Conservation (phyloP, 2,797 vertebrate species). For the Phataginus tricuspis region DNA sequence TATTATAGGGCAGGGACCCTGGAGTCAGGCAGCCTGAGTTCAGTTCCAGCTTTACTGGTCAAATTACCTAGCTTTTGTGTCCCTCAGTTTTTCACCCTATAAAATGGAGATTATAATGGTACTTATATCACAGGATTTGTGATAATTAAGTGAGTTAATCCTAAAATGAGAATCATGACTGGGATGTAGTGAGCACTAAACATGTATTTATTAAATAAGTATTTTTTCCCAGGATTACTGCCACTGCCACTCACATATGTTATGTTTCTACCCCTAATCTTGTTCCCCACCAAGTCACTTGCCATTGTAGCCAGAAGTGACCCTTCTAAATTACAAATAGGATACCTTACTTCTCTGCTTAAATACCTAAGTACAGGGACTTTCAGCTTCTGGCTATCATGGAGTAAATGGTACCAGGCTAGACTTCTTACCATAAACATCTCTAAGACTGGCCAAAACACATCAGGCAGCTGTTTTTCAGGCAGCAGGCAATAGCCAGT, state of each 20-base stretch:
- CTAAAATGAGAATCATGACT: not conserved
- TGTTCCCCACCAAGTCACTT: not conserved
- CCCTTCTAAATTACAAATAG: not conserved
- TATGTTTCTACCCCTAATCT: not conserved
- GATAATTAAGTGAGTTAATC: not conserved
- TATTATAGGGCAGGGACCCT: not conserved
- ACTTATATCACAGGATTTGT: not conserved
- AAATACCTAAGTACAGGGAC: not conserved
- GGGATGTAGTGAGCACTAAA: not conserved
- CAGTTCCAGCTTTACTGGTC: not conserved
- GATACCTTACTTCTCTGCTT: not conserved
- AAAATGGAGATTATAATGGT: not conserved
- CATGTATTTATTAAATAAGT: not conserved
- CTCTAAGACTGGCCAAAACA: not conserved
- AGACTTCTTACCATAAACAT: slow-evolving; percentile 4
- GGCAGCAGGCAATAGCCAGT: not conserved
- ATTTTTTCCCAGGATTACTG: not conserved
- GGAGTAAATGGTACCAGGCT: not conserved
- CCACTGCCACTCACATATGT: no score
- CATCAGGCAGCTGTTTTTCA: not conserved
- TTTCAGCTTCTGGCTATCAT: not conserved
- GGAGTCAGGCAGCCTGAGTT: not conserved
- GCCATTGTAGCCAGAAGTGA: not conserved
- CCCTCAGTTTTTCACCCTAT: not conserved
- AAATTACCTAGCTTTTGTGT: not conserved